Conservation (phyloP, 1,140 invertebrate genomes). For the Pogonognathellus flavescens region DNA sequence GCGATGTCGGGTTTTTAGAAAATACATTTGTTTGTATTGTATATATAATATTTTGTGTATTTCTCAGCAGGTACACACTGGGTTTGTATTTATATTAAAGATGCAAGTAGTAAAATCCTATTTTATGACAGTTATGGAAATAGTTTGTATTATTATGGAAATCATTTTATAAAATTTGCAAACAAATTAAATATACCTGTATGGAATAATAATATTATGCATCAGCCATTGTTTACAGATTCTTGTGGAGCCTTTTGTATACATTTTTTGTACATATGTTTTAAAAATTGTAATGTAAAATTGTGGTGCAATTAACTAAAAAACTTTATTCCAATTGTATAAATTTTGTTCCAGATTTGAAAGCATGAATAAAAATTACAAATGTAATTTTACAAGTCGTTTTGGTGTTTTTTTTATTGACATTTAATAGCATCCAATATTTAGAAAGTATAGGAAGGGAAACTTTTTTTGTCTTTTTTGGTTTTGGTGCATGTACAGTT, state of each 20-base stretch:
- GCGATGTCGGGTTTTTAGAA: too few relatives aligned
- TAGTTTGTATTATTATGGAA: background rate
- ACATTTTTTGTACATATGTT: background rate
- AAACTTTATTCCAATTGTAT: too few relatives aligned
- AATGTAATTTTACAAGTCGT: too few relatives aligned
- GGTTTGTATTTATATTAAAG: background rate
- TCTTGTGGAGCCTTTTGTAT: constrained; percentile 2
- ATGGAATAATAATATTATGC: background rate
- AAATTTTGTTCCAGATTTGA: too few relatives aligned
- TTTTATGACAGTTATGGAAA: constrained; percentile 8
- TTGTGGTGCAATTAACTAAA: too few relatives aligned
- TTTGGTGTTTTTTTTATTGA: too few relatives aligned
- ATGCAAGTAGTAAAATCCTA: background rate
- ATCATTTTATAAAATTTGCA: background rate
- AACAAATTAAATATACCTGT: background rate
- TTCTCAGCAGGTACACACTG: too few relatives aligned
- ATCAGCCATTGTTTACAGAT: background rate
- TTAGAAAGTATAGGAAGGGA: background rate
- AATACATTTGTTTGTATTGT: too few relatives aligned
- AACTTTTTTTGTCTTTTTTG: background rate
- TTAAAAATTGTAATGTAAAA: background rate
- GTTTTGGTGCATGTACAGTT: background rate
- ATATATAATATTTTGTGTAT: too few relatives aligned
- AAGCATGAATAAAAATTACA: too few relatives aligned
- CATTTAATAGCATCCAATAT: background rate